phyloP scores from a whole-genome alignment of 2,888 invertebrate species.

The Magallana nippona region DNA sequence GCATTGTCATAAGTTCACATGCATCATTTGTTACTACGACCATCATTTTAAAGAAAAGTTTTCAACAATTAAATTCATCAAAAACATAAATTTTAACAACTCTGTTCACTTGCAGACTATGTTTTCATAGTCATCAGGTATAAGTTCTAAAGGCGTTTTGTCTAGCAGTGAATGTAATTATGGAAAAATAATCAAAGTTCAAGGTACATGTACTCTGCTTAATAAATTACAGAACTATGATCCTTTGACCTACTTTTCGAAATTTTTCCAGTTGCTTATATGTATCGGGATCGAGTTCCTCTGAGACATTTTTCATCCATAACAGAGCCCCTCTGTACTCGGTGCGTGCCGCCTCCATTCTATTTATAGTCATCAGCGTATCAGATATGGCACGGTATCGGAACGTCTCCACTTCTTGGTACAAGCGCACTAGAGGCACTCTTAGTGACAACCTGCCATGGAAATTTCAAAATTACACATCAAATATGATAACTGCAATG shows the following conservation, averaged over 20 bases:
- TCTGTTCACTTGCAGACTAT: no score
- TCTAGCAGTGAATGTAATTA: no score
- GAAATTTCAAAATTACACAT: neutral
- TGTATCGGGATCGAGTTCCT: constrained; percentile 97
- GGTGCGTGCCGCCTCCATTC: constrained; percentile 96
- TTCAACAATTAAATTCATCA: no score
- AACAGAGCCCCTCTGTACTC: constrained; percentile 91
- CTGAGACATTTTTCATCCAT: constrained; percentile 99
- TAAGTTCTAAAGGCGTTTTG: no score
- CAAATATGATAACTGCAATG: neutral
- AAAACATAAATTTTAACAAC: no score
- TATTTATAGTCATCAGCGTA: constrained; percentile 92
- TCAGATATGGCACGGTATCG: constrained; percentile 95
- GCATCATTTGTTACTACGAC: no score
- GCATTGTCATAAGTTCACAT: no score
- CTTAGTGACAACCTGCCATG: constrained; percentile 87
- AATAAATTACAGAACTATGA: neutral
- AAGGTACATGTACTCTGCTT: no score
- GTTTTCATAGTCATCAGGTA: no score
- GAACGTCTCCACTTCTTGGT: constrained; percentile 98
- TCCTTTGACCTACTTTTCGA: constrained; percentile 86
- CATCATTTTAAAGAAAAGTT: no score
- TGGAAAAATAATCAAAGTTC: no score
- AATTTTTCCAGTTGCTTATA: constrained; percentile 97
- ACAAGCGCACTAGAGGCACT: constrained; percentile 87